These are phyloP conservation scores for Pteronura brasiliensis DNA, from an alignment of 2,113 vertebrate species.

Conservation along the genomic window DNA sequence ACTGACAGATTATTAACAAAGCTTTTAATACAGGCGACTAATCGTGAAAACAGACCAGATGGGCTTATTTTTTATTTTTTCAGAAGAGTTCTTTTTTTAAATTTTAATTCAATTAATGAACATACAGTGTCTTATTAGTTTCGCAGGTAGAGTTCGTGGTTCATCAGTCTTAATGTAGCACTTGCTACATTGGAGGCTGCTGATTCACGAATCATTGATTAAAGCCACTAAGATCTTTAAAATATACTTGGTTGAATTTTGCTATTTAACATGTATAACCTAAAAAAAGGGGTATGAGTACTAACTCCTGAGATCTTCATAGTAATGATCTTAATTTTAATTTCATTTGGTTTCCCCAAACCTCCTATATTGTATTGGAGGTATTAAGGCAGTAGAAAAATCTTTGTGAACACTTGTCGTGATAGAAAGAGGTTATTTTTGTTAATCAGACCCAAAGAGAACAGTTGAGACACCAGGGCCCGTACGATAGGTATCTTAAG, in stretches of 20 bases:
- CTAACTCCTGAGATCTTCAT: neutral
- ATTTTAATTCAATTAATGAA: no score
- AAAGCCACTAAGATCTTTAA: neutral
- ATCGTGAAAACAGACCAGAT: neutral
- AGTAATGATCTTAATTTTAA: neutral
- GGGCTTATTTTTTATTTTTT: neutral
- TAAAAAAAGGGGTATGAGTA: neutral
- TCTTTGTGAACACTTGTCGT: neutral
- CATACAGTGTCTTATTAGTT: no score
- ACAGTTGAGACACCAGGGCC: accelerated
- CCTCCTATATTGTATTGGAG: neutral
- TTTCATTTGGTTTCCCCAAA: neutral
- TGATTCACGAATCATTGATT: neutral
- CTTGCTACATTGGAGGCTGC: neutral
- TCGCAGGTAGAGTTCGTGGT: no score
- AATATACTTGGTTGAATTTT: neutral
- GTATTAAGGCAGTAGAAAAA: neutral
- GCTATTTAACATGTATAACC: neutral
- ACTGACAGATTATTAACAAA: constrained; percentile 14
- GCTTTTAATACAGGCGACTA: neutral
- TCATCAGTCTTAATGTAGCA: no score
- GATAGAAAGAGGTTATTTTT: neutral
- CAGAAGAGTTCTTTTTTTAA: no score
- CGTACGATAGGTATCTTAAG: accelerated
- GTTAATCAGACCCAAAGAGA: neutral